Conservation (phyloP, 2,888 invertebrate genomes). For the Pseudococcus jackbeardsleyi region DNA sequence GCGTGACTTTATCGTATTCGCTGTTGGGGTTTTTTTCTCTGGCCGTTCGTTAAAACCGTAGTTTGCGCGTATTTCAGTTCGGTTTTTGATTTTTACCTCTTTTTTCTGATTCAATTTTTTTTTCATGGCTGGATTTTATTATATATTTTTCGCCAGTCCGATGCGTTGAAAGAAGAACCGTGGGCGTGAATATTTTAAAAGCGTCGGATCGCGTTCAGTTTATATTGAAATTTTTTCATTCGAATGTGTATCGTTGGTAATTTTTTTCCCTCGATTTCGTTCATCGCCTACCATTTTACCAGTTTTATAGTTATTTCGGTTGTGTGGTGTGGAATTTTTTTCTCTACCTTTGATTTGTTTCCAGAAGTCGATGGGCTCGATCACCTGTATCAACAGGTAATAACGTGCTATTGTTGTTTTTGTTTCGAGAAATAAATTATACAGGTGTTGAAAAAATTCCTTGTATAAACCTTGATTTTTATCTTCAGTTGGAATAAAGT, state of each 20-base stretch:
- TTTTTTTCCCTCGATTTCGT: neutral
- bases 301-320: neutral
- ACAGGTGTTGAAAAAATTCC: too few species aligned
- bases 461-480: too few species aligned
- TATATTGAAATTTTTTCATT: neutral
- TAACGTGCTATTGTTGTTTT: neutral
- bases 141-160: neutral
- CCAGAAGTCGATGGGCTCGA: neutral
- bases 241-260: neutral
- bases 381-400: constrained; percentile 44
- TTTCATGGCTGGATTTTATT: neutral
- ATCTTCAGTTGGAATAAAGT: too few species aligned
- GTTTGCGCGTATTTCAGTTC: neutral
- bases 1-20: constrained; percentile 60
- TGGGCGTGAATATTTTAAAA: constrained; percentile 46
- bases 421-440: too few species aligned
- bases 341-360: too few species aligned
- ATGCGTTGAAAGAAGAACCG: neutral
- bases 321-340: neutral
- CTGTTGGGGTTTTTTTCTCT: neutral
- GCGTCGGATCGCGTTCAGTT: neutral
- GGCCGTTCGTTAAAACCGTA: neutral
- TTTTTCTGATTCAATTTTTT: neutral
- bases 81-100: neutral
- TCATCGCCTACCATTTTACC: neutral